A percentile compares a stretch with the other conserved stretches of the same genome.
phyloP scores from a whole-genome alignment of 2,888 invertebrate species.

The Phyllotreta striolata region DNA sequence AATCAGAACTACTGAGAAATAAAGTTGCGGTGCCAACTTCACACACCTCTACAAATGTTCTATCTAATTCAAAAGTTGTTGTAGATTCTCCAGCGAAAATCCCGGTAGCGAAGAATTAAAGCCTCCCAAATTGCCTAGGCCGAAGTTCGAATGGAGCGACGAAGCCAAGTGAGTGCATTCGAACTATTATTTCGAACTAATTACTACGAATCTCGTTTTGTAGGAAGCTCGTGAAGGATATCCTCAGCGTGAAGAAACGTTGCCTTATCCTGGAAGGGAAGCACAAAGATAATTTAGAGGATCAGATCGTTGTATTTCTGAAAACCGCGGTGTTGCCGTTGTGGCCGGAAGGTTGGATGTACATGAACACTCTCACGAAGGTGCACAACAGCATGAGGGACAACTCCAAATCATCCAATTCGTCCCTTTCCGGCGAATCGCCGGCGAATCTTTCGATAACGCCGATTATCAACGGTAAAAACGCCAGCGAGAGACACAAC shows the following conservation, averaged over 20 bases:
- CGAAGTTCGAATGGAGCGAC: constrained; percentile 77
- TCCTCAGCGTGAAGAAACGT: constrained; percentile 54
- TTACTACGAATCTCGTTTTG: constrained; percentile 33
- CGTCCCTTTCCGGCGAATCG: not conserved
- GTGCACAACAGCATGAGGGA: constrained; percentile 47
- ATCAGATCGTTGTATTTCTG: constrained; percentile 62
- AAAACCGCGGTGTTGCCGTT: constrained; percentile 62
- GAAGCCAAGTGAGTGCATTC: constrained; percentile 65
- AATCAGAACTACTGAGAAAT: too few relatives aligned
- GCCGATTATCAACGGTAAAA: constrained; percentile 28
- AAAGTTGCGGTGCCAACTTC: too few relatives aligned
- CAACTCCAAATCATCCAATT: constrained; percentile 11
- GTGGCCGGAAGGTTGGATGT: constrained; percentile 69
- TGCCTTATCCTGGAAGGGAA: constrained; percentile 57
- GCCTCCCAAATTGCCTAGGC: constrained; percentile 70
- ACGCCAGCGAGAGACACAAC: constrained; percentile 2
- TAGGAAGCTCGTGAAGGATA: constrained; percentile 56
- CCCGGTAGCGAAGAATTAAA: constrained; percentile 63
- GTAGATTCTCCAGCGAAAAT: constrained; percentile 55
- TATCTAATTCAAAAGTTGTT: constrained; percentile 35
- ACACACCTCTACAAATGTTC: not conserved
- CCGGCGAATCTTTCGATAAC: constrained; percentile 27
- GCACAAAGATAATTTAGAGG: constrained; percentile 62
- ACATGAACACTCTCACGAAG: constrained; percentile 55
- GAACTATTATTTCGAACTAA: constrained; percentile 19